Evolutionary conservation across 1,140 invertebrate genomes (phyloP).

Genomic region (Pygmarrhopalites habei): DNA sequence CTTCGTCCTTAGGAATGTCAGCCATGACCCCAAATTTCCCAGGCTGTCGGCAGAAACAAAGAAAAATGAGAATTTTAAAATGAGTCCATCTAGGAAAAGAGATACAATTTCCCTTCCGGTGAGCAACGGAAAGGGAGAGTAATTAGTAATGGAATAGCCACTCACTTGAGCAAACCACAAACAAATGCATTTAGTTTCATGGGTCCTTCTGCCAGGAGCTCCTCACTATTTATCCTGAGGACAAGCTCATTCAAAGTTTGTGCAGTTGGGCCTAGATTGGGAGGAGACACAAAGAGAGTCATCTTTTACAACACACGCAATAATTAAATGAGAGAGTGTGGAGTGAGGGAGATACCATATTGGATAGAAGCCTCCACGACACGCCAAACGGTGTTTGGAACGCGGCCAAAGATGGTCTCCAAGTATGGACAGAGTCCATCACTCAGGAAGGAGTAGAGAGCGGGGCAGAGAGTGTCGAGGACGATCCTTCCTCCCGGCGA

Average conservation of each 20-base stretch:
- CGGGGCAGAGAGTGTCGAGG: slow-evolving; percentile 63
- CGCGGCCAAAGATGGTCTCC: slow-evolving; percentile 75
- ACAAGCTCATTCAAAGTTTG: slow-evolving; percentile 79
- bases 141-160: too few species aligned
- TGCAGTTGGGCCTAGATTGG: slow-evolving; percentile 62
- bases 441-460: slow-evolving; percentile 72
- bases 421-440: slow-evolving; percentile 72
- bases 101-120: too few species aligned
- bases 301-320: too few species aligned
- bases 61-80: background rate
- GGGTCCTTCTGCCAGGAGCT: slow-evolving; percentile 71
- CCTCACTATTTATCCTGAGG: slow-evolving; percentile 73
- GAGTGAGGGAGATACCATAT: slow-evolving; percentile 52
- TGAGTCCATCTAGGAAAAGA: too few species aligned
- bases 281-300: too few species aligned
- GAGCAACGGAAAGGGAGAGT: too few species aligned
- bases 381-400: slow-evolving; percentile 82
- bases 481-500: slow-evolving; percentile 57
- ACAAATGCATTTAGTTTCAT: slow-evolving; percentile 85
- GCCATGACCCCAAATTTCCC: slow-evolving; percentile 74
- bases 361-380: slow-evolving; percentile 78
- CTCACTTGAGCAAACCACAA: slow-evolving; percentile 79
- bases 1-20: slow-evolving; percentile 69
- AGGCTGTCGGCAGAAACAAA: slow-evolving; percentile 51
- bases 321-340: background rate